These are phyloP conservation scores for Ceuthmochares aereus DNA, from an alignment of 2,113 vertebrate species.

Conservation along the genomic window DNA sequence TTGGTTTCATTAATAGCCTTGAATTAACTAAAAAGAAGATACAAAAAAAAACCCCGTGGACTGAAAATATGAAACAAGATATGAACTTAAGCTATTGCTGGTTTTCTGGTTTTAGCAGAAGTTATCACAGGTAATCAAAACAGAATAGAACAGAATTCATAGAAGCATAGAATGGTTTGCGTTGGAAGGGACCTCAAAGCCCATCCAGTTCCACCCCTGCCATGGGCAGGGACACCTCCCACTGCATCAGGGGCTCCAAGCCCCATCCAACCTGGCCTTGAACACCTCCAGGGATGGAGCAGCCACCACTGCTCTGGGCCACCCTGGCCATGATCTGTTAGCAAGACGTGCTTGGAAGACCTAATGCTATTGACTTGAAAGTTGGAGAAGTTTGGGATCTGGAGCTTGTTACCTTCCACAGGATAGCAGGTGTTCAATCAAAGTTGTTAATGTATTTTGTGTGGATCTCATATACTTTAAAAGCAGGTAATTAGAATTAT, in stretches of 20 bases:
- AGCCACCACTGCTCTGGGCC: too few relatives aligned
- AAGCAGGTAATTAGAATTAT: slow-evolving; percentile 83
- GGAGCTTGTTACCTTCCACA: slow-evolving; percentile 21
- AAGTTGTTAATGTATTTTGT: slow-evolving; percentile 78
- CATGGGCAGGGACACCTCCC: too few relatives aligned
- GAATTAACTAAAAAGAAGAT: not conserved
- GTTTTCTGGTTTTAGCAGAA: not conserved
- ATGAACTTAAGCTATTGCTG: not conserved
- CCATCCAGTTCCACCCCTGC: too few relatives aligned
- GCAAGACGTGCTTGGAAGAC: not conserved
- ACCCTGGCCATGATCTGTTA: not conserved
- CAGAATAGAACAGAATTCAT: not conserved
- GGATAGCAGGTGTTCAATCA: slow-evolving; percentile 78
- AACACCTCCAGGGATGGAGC: too few relatives aligned
- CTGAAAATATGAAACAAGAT: not conserved
- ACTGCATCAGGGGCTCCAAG: too few relatives aligned
- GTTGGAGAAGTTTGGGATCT: slow-evolving; percentile 28
- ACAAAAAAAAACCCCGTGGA: not conserved
- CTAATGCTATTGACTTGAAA: not conserved
- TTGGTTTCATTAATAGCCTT: not conserved
- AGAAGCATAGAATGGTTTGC: too few relatives aligned
- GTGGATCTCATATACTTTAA: slow-evolving; percentile 77
- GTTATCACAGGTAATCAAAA: not conserved
- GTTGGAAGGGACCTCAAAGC: too few relatives aligned
- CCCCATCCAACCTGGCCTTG: too few relatives aligned